Evolutionary conservation across 2,797 vertebrate species (phyloP).

Genomic region (Acipenser ruthenus): DNA sequence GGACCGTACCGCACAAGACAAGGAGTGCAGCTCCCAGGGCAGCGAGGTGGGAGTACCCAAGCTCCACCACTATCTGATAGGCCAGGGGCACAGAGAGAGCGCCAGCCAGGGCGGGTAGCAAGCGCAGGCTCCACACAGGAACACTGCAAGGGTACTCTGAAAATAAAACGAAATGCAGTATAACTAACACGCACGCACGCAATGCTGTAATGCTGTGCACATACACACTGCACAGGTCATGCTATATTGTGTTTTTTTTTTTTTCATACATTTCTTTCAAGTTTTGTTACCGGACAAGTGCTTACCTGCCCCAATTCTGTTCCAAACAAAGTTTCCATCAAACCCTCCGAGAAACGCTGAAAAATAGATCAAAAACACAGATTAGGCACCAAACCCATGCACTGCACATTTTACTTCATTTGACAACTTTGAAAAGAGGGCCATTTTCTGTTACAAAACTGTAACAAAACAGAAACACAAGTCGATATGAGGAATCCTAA

Average conservation of each 20-base stretch:
- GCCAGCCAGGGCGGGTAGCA: slow-evolving; percentile 77
- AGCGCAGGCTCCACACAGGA: slow-evolving; percentile 74
- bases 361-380: slow-evolving; percentile 27
- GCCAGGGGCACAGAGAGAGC: slow-evolving; percentile 75
- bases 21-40: slow-evolving; percentile 71
- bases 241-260: too few relatives aligned
- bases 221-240: too few relatives aligned
- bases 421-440: too few relatives aligned
- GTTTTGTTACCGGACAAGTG: background rate
- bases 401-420: too few relatives aligned
- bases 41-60: slow-evolving; percentile 63
- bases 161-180: slow-evolving; percentile 12
- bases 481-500: too few relatives aligned
- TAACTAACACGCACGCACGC: background rate
- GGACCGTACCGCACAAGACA: slow-evolving; percentile 68
- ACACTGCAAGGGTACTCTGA: slow-evolving; percentile 76
- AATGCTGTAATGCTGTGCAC: too few relatives aligned
- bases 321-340: slow-evolving; percentile 91
- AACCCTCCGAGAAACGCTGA: slow-evolving; percentile 87
- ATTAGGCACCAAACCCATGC: background rate
- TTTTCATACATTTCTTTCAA: background rate
- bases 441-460: too few relatives aligned
- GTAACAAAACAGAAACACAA: too few relatives aligned
- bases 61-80: slow-evolving; percentile 75
- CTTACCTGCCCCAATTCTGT: slow-evolving; percentile 89